Evolutionary conservation across 2,113 vertebrate genomes (phyloP).

Genomic region (Coregonus clupeaformis): DNA sequence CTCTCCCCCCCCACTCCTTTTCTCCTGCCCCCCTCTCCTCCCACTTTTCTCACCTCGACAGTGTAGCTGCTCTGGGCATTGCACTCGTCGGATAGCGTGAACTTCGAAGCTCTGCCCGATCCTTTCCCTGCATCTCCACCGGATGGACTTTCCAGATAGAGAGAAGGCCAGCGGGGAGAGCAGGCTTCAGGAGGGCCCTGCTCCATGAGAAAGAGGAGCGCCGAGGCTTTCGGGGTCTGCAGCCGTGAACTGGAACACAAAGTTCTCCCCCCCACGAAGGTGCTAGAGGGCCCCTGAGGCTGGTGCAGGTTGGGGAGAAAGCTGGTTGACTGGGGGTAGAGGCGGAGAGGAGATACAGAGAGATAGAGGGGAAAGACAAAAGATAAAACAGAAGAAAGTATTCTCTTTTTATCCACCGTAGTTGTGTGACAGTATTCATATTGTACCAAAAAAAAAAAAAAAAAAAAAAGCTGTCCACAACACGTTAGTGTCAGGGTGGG

Average conservation of each 20-base stretch:
- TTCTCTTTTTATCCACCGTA: background rate
- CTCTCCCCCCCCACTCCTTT: too few species aligned
- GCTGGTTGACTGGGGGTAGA: constrained; percentile 69
- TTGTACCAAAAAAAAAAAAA: too few species aligned
- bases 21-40: too few species aligned
- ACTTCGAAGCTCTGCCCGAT: constrained; percentile 63
- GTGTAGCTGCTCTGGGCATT: constrained; percentile 72
- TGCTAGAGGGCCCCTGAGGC: constrained; percentile 65
- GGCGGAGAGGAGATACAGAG: background rate
- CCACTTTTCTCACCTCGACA: constrained; percentile 68
- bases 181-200: constrained; percentile 66
- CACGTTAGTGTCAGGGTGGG: too few species aligned
- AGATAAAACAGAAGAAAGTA: background rate
- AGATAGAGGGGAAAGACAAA: background rate
- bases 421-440: background rate
- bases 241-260: constrained; percentile 80
- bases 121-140: constrained; percentile 44
- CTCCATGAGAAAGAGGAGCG: constrained; percentile 77
- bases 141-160: constrained; percentile 76
- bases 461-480: background rate
- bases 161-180: constrained; percentile 80
- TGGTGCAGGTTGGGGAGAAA: constrained; percentile 75
- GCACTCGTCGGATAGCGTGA: constrained; percentile 75
- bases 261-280: constrained; percentile 81
- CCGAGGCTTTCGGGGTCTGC: constrained; percentile 80